A percentile compares a stretch with the other conserved stretches of the same genome.
Evolutionary conservation across 1,140 invertebrate species (phyloP).

Genomic region (Neomicropteryx cornuta): DNA sequence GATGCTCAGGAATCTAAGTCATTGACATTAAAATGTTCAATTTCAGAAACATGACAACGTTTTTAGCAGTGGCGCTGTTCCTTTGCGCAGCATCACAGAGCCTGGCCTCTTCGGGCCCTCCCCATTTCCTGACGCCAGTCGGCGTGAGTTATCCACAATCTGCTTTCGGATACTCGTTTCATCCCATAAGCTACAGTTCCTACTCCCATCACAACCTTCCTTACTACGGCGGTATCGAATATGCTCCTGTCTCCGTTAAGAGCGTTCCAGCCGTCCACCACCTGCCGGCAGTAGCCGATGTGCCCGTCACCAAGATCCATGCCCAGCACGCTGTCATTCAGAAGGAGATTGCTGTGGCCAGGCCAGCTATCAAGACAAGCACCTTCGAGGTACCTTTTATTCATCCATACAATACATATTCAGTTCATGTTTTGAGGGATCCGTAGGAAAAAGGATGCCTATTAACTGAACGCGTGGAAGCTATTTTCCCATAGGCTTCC

Average conservation of each 20-base stretch:
- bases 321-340: constrained; percentile 40
- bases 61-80: no score
- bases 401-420: no score
- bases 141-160: constrained; percentile 5
- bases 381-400: constrained; percentile 29
- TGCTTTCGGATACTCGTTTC: not conserved
- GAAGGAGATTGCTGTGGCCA: constrained; percentile 41
- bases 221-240: constrained; percentile 6
- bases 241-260: constrained; percentile 11
- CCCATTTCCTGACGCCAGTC: no score
- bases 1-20: no score
- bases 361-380: constrained; percentile 38
- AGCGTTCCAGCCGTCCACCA: constrained; percentile 37
- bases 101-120: no score
- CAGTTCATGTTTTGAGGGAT: no score
- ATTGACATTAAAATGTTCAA: no score
- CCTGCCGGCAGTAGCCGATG: constrained; percentile 36
- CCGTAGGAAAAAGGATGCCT: no score
- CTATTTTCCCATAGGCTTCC: no score
- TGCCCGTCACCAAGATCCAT: constrained; percentile 39
- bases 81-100: no score
- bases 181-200: not conserved
- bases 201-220: not conserved
- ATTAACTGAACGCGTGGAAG: no score
- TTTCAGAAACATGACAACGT: no score